A percentile compares a stretch with the other conserved stretches of the same genome.
These are phyloP conservation scores for Pristionchus mayeri DNA, from an alignment of 2,888 invertebrate genomes.

Conservation along the genomic window DNA sequence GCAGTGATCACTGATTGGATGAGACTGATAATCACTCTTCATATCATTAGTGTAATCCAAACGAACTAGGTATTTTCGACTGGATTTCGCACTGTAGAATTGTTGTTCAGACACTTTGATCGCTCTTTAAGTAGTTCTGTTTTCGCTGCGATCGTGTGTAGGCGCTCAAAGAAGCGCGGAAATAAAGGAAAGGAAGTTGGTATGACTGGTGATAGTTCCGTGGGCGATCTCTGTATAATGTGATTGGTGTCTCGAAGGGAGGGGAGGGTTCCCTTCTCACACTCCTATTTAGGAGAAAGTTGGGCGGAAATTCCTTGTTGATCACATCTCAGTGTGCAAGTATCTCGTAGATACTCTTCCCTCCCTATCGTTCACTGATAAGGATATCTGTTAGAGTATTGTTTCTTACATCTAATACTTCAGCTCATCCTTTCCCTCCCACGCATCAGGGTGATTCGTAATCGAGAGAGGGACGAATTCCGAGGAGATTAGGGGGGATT, in stretches of 20 bases:
- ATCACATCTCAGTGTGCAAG: too few species aligned
- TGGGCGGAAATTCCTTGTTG: neutral
- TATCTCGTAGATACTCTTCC: too few species aligned
- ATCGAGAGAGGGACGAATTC: too few species aligned
- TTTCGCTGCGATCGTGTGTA: neutral
- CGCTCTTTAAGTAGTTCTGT: too few species aligned
- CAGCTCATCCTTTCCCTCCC: neutral
- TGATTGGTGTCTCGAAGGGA: neutral
- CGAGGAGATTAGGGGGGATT: neutral
- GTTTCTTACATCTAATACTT: neutral
- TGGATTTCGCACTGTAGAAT: too few species aligned
- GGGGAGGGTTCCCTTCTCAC: neutral
- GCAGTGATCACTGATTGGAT: too few species aligned
- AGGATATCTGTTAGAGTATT: neutral
- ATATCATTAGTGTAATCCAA: neutral
- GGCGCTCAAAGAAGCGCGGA: neutral
- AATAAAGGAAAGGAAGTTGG: too few species aligned
- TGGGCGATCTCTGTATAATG: constrained; percentile 5
- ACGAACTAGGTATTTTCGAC: too few species aligned
- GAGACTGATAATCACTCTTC: neutral
- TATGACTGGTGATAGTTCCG: neutral
- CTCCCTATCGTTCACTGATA: neutral
- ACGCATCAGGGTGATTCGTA: too few species aligned
- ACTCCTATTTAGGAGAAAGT: neutral
- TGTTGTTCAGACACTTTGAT: too few species aligned